phyloP scores from a whole-genome alignment of 2,113 vertebrate species.

The Elgaria multicarinata region DNA sequence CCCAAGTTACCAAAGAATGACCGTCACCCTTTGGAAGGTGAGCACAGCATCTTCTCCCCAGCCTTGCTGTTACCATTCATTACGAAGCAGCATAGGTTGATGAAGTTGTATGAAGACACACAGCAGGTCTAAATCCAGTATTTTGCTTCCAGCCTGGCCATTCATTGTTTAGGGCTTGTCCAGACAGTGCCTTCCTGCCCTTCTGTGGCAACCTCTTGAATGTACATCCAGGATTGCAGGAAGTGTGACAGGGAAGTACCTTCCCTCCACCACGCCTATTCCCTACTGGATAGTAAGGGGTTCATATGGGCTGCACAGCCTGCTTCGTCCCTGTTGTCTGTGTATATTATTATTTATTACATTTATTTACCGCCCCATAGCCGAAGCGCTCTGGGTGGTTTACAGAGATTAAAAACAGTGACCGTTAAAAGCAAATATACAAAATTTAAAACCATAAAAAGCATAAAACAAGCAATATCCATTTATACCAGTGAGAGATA shows the following conservation, averaged over 20 bases:
- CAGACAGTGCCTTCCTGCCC: background rate
- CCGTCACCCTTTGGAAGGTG: constrained; percentile 85
- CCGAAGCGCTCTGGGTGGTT: too few relatives aligned
- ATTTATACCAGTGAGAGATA: background rate
- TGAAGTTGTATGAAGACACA: background rate
- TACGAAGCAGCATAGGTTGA: background rate
- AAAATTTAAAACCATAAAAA: too few relatives aligned
- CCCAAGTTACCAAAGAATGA: constrained; percentile 86
- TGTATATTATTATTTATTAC: too few relatives aligned
- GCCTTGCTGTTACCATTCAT: constrained; percentile 10
- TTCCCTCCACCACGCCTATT: background rate
- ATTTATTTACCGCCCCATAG: too few relatives aligned
- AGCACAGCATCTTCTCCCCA: constrained; percentile 64
- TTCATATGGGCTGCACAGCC: background rate
- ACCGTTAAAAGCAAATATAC: too few relatives aligned
- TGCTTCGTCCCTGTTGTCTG: background rate
- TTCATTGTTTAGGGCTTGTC: background rate
- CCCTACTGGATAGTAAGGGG: background rate
- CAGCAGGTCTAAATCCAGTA: background rate
- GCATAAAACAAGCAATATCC: too few relatives aligned
- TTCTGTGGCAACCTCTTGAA: background rate
- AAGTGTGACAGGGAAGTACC: background rate
- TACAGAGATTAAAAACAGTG: too few relatives aligned
- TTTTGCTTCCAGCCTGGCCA: background rate
- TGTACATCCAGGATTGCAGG: background rate